Base-by-base conservation (phyloP, 2,113 vertebrate genomes). In the Centropus unirufus region DNA sequence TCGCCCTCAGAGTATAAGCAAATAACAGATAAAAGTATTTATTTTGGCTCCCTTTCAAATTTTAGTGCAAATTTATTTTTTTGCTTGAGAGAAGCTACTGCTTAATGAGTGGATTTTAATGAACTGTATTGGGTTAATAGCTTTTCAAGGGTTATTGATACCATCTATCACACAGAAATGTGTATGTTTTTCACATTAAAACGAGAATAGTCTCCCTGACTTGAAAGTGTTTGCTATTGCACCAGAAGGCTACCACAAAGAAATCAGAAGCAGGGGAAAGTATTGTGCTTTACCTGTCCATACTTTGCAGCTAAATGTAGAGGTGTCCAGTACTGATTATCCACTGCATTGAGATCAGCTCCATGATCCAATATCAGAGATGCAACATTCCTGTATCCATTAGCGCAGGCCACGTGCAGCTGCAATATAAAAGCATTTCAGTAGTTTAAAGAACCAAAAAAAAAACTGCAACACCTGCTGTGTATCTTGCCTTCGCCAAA, bases 271-370 rank as follows among this genome's bases (percentile, higher is more conserved):
- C 8, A 54, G 20, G 10, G 69, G 14, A 70, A 68, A 86, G 58
- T 62, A 42, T 29, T 18, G 26, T 54, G 8, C 11, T 46, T 97
- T 98, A 99, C 99, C 99, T 99, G 99, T 92, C 99, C 99, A 46
- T 99, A 99, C 97, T 99, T 99, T 86, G 99, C 98, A 88, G 99
- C 99, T 96, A 99, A 96, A 88, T 99, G 99, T 24, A 99, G 98
- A 10, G 99, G 99, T 17, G 99, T 99, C 98, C 99, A 99, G 87
- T 98, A 98, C 87, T 94, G 98, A 92, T 98, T 97, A 96, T 99
- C 99, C 20, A 68, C 89, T 8, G 94, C 90, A 63, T 98, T 98
- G 89, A 98, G 97, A 89, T 99, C 98, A 7, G 98, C 98, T 2
- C 98, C 98, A 2, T 97, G 98, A 69, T 99, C 98, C 82, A 99